phyloP scores from a whole-genome alignment of 1,140 invertebrate species.

The Lepidurus couesii region DNA sequence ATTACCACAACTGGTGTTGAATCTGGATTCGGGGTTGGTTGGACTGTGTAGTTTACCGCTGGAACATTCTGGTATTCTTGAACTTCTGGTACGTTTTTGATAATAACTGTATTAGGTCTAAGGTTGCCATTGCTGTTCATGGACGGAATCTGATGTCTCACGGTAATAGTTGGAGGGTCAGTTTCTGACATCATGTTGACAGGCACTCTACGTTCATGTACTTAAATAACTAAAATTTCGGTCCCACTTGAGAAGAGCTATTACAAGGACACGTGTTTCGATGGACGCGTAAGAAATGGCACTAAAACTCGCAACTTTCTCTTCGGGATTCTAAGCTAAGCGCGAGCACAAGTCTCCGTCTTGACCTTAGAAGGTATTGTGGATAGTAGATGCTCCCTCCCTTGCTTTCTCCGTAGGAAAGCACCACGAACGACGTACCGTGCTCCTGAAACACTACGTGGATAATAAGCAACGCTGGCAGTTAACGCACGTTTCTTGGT shows the following conservation, averaged over 20 bases:
- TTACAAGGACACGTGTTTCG: background rate
- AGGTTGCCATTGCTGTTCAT: background rate
- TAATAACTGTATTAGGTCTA: background rate
- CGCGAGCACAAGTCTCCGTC: background rate
- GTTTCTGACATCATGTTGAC: background rate
- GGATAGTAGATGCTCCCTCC: background rate
- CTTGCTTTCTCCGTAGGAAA: background rate
- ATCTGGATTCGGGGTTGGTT: background rate
- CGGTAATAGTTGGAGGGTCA: background rate
- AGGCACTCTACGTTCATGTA: background rate
- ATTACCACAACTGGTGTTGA: constrained; percentile 38
- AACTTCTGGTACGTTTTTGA: background rate
- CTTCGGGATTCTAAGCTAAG: background rate
- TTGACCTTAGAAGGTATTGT: constrained; percentile 10
- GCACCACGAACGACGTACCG: background rate
- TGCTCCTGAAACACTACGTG: background rate
- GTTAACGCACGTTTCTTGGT: background rate
- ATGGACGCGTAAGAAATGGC: background rate
- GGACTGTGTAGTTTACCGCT: background rate
- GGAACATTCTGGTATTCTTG: background rate
- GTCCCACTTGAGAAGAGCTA: background rate
- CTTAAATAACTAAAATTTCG: background rate
- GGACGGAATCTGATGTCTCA: background rate
- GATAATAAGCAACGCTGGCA: background rate
- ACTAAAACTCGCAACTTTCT: constrained; percentile 8